Percentiles rank a stretch among this genome's conserved stretches.
These are phyloP conservation scores for Corvus cornix DNA, from an alignment of 2,113 vertebrate genomes.

Conservation along the genomic window DNA sequence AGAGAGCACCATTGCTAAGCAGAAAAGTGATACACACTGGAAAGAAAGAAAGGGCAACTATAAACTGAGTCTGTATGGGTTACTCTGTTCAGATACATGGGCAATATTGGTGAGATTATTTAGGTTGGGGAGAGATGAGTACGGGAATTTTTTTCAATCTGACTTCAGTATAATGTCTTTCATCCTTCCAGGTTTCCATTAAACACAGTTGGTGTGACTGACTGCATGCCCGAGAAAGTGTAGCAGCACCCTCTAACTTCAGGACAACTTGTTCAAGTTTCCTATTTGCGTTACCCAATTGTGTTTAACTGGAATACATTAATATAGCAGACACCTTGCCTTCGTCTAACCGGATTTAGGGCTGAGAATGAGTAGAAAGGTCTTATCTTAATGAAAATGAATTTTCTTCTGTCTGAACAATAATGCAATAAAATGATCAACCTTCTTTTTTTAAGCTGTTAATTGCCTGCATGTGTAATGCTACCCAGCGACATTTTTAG, in stretches of 20 bases:
- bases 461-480: slow-evolving; percentile 23
- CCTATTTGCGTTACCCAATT: background rate
- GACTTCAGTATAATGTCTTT: background rate
- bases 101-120: background rate
- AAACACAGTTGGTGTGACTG: background rate
- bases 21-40: background rate
- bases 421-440: slow-evolving; percentile 38
- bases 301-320: slow-evolving; percentile 31
- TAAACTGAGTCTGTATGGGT: background rate
- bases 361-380: slow-evolving; percentile 42
- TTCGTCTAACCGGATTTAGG: slow-evolving; percentile 44
- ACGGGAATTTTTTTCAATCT: background rate
- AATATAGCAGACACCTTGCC: slow-evolving; percentile 5
- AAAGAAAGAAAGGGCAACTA: background rate
- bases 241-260: background rate
- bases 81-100: background rate
- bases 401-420: slow-evolving; percentile 54
- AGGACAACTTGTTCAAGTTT: background rate
- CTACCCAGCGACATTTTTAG: slow-evolving; percentile 19
- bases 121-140: background rate
- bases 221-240: background rate
- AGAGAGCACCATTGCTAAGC: background rate
- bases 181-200: background rate
- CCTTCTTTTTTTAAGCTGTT: slow-evolving; percentile 17
- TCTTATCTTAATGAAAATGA: slow-evolving; percentile 58